Conservation (phyloP, 2,113 vertebrate species). For the Oplegnathus fasciatus region DNA sequence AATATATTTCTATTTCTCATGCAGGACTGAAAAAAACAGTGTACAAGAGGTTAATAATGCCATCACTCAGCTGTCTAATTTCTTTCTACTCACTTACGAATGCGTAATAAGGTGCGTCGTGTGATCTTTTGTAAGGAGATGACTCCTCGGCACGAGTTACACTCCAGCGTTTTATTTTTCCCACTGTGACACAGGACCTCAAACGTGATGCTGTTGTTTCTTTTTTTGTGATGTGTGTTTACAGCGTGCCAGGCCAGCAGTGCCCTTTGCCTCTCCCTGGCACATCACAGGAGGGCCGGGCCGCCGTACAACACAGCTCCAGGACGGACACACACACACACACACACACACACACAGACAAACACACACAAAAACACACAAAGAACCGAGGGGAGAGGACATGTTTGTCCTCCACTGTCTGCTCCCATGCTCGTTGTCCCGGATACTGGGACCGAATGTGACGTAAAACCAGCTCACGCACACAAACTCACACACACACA, state of each 20-base stretch:
- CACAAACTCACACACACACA: slow-evolving; percentile 21
- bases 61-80: background rate
- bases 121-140: background rate
- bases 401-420: slow-evolving; percentile 58
- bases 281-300: slow-evolving; percentile 27
- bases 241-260: slow-evolving; percentile 30
- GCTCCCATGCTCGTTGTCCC: slow-evolving; percentile 16
- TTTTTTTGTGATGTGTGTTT: slow-evolving; percentile 10
- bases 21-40: background rate
- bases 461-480: slow-evolving; percentile 32
- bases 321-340: slow-evolving; percentile 17
- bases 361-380: slow-evolving; percentile 22
- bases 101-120: background rate
- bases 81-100: background rate
- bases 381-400: slow-evolving; percentile 10
- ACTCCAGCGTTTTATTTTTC: background rate
- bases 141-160: background rate
- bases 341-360: slow-evolving; percentile 22
- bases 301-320: slow-evolving; percentile 6
- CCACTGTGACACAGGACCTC: slow-evolving; percentile 4
- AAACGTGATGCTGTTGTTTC: background rate
- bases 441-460: slow-evolving; percentile 30
- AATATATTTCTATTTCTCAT: background rate
- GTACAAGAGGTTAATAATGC: background rate
- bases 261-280: slow-evolving; percentile 42